Evolutionary conservation across 2,888 invertebrate species (phyloP).

Genomic region (Plebejus melissa): DNA sequence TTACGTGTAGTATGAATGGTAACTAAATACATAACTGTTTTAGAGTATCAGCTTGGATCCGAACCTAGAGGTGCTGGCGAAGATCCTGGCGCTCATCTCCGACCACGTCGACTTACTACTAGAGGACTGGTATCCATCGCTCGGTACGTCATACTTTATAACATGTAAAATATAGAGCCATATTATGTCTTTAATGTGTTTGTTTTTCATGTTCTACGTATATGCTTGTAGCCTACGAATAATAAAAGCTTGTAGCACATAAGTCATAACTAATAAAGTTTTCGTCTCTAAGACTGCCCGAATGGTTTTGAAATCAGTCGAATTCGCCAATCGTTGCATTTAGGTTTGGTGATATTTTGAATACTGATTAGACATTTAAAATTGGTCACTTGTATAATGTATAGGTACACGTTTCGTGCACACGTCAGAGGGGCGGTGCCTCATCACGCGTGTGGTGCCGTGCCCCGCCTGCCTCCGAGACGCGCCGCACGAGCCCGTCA

Average conservation of each 20-base stretch:
- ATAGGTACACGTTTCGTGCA: constrained; percentile 97
- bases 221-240: too few species aligned
- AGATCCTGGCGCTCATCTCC: constrained; percentile 91
- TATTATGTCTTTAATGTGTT: not conserved
- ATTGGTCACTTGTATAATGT: not conserved
- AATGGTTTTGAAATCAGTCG: too few species aligned
- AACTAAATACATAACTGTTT: not conserved
- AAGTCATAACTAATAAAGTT: too few species aligned
- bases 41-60: constrained; percentile 87
- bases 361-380: too few species aligned
- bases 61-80: constrained; percentile 87
- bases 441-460: constrained; percentile 95
- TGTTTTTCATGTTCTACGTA: too few species aligned
- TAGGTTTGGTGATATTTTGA: too few species aligned
- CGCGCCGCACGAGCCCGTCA: constrained; percentile 40
- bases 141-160: constrained; percentile 65
- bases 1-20: too few species aligned
- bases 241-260: too few species aligned
- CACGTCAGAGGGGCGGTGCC: constrained; percentile 96
- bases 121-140: constrained; percentile 98
- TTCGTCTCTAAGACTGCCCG: too few species aligned
- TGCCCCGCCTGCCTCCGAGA: constrained; percentile 90
- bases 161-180: too few species aligned
- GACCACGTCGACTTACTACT: constrained; percentile 97
- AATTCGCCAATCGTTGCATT: too few species aligned